Evolutionary conservation across 2,888 invertebrate genomes (phyloP), one percentile per base, ranked within the genome.

Genomic region (Syrphus vitripennis): DNA sequence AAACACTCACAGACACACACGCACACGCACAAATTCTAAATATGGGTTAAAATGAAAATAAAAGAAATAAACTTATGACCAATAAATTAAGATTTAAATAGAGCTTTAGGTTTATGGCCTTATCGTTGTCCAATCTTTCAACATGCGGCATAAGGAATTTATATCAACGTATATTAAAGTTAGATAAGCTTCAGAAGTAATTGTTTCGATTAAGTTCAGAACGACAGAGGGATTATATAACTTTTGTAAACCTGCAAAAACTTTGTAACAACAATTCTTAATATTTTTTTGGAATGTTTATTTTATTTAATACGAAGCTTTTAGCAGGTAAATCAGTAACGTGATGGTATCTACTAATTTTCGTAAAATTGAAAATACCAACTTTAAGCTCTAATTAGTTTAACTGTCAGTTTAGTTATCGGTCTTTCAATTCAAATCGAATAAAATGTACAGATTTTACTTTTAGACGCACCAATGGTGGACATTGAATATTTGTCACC

Each of bases 11-110:
- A 57, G 3, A n/a, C 1, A 61, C n/a, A 42, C 6, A 37, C 26
- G n/a, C 10, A 55, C 34, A 34, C 10, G 9, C 3, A 50, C 14
- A 50, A 50, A 50, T 50, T 14, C 12, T 50, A n/a, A 50, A 50
- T 50, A n/a, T 26, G 26, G 48, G 21, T 48, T 45, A 1, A 21
- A 10, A 26, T 16, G 19, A 57, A 57, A 65, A 24, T 57, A 65
- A 55, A 71, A 37, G 53, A 70, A 63, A 16, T 12, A 65, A 65
- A 29, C 48, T 76, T 31, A 50, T 37, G 24, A 31, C 42, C 34
- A 42, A 77, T 82, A 57, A 77, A 77, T 71, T 71, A 21, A n/a
- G 71, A 65, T 71, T 76, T 48, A 65, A 55, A 59, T 82, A 70
- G 34, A 48, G n/a, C 40, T 59, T 65, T 21, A 19, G 53, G 42